phyloP scores from a whole-genome alignment of 92 coral and sea anemone species.

The Pocillopora meandrina region DNA sequence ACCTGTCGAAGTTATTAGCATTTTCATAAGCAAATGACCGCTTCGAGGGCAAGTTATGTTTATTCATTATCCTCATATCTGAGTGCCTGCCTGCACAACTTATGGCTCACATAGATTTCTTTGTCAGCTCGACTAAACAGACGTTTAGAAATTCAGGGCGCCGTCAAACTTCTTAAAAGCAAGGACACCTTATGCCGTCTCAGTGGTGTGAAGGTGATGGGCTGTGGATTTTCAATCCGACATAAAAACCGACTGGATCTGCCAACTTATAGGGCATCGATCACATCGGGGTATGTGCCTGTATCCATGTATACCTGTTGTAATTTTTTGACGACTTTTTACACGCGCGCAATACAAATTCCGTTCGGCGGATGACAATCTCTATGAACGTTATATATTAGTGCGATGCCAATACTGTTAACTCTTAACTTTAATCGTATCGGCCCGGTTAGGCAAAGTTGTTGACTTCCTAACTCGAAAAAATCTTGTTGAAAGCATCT shows the following conservation, averaged over 20 bases:
- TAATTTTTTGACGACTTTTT: neutral
- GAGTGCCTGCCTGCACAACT: constrained; percentile 26
- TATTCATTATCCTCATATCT: neutral
- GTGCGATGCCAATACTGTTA: neutral
- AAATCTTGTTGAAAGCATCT: neutral
- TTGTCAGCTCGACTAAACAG: constrained; percentile 11
- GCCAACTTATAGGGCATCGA: neutral
- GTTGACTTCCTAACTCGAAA: constrained; percentile 3
- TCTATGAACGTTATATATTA: neutral
- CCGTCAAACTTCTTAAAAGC: neutral
- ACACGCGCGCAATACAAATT: neutral
- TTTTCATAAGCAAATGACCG: constrained; percentile 32
- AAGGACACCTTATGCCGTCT: constrained; percentile 1
- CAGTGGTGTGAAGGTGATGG: constrained; percentile 10
- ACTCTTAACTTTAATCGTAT: neutral
- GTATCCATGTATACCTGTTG: neutral
- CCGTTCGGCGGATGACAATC: neutral
- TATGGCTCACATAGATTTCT: constrained; percentile 5
- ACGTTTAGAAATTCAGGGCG: constrained; percentile 13
- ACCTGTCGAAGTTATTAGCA: constrained; percentile 43
- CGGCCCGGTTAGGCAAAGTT: neutral
- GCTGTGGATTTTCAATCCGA: constrained; percentile 8
- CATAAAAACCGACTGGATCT: constrained; percentile 8
- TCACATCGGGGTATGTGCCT: constrained; percentile 32
- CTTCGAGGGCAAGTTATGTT: constrained; percentile 18